Evolutionary conservation across 2,113 vertebrate species (phyloP).

Genomic region (Rissa tridactyla): DNA sequence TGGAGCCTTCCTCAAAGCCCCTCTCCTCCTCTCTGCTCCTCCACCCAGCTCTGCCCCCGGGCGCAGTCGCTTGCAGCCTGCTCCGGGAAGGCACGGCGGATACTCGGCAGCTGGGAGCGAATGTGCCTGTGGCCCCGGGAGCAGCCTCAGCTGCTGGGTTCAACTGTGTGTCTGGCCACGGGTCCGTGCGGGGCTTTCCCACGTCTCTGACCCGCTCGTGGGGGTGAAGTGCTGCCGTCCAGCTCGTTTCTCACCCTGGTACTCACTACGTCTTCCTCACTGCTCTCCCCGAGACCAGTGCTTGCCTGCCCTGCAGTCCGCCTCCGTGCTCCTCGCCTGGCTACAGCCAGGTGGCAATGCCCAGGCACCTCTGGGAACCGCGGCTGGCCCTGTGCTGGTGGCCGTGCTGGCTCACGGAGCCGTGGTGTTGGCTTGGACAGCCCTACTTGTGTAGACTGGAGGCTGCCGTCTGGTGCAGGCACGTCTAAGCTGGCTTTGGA

Average conservation of each 20-base stretch:
- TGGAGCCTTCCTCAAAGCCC: neutral
- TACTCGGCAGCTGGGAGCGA: neutral
- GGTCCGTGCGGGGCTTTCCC: neutral
- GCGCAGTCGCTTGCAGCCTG: neutral
- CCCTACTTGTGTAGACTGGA: neutral
- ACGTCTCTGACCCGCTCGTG: neutral
- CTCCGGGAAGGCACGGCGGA: rapidly evolving
- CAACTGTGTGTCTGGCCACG: neutral
- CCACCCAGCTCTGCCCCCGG: neutral
- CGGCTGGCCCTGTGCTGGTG: neutral
- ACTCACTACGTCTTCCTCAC: rapidly evolving
- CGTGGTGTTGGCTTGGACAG: rapidly evolving
- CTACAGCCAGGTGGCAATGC: neutral
- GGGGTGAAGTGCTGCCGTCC: neutral
- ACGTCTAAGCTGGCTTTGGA: neutral
- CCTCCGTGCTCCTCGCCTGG: neutral
- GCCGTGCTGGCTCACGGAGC: neutral
- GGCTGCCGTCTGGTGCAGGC: neutral
- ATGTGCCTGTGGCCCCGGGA: rapidly evolving
- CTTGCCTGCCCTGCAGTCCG: neutral
- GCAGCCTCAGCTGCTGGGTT: neutral
- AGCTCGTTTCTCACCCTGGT: neutral
- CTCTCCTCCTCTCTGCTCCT: neutral
- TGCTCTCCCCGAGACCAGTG: neutral
- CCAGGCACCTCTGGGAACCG: neutral